A percentile compares a stretch with the other conserved stretches of the same genome.
Evolutionary conservation across 2,113 vertebrate genomes (phyloP).

Genomic region (Seriola aureovittata): DNA sequence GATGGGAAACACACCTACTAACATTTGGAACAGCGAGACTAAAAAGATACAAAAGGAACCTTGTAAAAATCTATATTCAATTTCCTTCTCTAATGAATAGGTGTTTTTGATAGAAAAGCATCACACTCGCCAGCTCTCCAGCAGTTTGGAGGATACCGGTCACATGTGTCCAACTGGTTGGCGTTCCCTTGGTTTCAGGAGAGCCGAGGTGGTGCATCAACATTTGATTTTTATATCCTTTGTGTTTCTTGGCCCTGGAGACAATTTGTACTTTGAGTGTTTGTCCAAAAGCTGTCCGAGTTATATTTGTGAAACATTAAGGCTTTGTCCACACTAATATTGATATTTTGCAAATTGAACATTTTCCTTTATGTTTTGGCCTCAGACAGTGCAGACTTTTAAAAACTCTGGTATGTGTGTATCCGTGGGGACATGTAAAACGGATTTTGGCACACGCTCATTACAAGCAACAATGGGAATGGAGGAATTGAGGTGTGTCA

Average conservation of each 20-base stretch:
- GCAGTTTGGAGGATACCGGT: background rate
- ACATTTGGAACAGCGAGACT: background rate
- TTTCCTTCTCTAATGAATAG: constrained; percentile 39
- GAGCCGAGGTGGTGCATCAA: background rate
- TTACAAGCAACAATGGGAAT: too few relatives aligned
- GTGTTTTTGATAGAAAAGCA: constrained; percentile 36
- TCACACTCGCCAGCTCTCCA: background rate
- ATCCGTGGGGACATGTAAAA: too few relatives aligned
- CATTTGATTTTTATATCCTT: background rate
- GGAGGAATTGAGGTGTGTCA: too few relatives aligned
- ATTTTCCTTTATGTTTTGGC: too few relatives aligned
- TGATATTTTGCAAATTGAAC: too few relatives aligned
- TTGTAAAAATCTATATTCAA: constrained; percentile 31
- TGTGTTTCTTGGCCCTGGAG: constrained; percentile 20
- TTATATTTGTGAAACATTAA: background rate
- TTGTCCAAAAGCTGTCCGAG: background rate
- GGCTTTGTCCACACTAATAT: too few relatives aligned
- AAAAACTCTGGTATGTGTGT: too few relatives aligned
- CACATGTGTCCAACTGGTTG: background rate
- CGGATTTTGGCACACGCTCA: too few relatives aligned
- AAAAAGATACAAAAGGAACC: constrained; percentile 36
- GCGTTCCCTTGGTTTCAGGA: background rate
- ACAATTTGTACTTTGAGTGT: background rate
- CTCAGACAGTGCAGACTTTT: too few relatives aligned
- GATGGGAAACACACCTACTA: constrained; percentile 62